phyloP scores from a whole-genome alignment of 92 coral and sea anemone species.

The Isaurus tuberculatus region DNA sequence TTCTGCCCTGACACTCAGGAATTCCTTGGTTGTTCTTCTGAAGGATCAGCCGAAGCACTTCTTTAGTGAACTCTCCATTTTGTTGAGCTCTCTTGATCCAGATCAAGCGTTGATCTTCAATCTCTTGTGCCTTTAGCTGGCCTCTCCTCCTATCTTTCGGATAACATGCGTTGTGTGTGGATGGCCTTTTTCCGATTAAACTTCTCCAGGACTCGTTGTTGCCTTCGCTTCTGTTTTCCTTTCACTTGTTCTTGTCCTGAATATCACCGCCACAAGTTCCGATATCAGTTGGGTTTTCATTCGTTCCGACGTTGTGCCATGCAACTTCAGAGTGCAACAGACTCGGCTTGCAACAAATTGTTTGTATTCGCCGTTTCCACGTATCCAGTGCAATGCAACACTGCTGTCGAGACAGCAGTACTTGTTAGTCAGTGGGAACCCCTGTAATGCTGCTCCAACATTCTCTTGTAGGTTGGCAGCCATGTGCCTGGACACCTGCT shows the following conservation, averaged over 20 bases:
- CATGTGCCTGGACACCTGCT: background rate
- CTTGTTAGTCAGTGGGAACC: background rate
- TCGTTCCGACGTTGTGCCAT: background rate
- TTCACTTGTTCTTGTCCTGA: too few species aligned
- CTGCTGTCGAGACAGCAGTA: background rate
- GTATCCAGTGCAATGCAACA: background rate
- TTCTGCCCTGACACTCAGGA: background rate
- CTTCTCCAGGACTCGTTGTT: too few species aligned
- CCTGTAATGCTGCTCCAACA: background rate
- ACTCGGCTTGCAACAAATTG: background rate
- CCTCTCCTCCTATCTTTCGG: too few species aligned
- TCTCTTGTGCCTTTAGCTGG: too few species aligned
- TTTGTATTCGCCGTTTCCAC: background rate
- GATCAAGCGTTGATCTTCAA: too few species aligned
- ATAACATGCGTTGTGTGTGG: too few species aligned
- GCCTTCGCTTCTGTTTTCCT: too few species aligned
- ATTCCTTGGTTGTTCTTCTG: background rate
- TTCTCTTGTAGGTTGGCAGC: background rate
- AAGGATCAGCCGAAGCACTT: too few species aligned
- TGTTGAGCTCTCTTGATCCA: too few species aligned
- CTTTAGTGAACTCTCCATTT: too few species aligned
- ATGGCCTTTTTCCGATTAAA: too few species aligned
- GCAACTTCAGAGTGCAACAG: background rate
- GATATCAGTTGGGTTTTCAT: background rate
- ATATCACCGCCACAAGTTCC: background rate